Conservation (phyloP, 2,797 vertebrate species). For the Diplodus puntazzo region DNA sequence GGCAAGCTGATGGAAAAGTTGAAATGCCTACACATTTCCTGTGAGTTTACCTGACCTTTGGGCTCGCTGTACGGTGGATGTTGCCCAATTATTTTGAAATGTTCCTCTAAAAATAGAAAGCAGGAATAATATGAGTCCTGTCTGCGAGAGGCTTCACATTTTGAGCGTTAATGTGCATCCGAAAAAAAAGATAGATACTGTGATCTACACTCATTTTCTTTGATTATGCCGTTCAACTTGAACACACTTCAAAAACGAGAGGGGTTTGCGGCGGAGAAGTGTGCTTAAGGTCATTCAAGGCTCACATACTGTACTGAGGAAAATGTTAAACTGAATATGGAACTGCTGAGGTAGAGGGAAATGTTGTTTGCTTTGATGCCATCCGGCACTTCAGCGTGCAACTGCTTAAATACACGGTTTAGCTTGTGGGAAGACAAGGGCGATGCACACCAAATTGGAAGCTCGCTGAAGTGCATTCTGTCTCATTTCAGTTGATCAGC, state of each 20-base stretch:
- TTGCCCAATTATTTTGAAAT: slow-evolving; percentile 62
- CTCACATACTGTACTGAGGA: slow-evolving; percentile 17
- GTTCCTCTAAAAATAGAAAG: slow-evolving; percentile 43
- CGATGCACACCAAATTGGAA: neutral
- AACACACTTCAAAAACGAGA: slow-evolving; percentile 19
- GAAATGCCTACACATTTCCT: slow-evolving; percentile 27
- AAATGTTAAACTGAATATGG: slow-evolving; percentile 10
- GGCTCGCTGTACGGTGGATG: slow-evolving; percentile 3
- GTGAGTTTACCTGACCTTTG: slow-evolving; percentile 62
- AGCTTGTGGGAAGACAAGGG: neutral
- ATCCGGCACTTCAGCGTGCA: neutral
- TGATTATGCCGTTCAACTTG: slow-evolving; percentile 32
- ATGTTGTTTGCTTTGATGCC: slow-evolving; percentile 37
- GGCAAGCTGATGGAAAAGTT: slow-evolving; percentile 12
- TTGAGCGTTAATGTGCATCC: slow-evolving; percentile 10
- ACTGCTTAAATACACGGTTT: slow-evolving; percentile 1
- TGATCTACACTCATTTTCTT: slow-evolving; percentile 22
- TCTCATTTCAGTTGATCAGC: slow-evolving; percentile 20
- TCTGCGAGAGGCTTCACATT: neutral
- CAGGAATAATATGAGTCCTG: neutral
- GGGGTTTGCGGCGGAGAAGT: neutral
- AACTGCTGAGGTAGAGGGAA: slow-evolving; percentile 23
- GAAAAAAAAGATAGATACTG: slow-evolving; percentile 3
- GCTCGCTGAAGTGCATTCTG: slow-evolving; percentile 3
- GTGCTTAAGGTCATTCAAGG: slow-evolving; percentile 20